Conservation (phyloP, 2,113 vertebrate genomes). For the Erinaceus europaeus region DNA sequence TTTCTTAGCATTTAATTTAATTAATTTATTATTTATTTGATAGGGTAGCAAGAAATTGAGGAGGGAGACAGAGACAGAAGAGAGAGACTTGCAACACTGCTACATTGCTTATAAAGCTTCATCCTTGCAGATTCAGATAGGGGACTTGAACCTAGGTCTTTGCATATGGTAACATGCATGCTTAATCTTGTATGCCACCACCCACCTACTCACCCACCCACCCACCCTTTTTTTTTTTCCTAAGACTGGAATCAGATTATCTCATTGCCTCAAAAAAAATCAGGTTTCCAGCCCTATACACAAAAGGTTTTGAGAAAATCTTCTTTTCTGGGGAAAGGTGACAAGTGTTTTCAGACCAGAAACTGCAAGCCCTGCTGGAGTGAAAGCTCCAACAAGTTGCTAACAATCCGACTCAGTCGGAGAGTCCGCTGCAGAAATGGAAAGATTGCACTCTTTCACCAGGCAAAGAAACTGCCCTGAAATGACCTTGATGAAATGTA, state of each 20-base stretch:
- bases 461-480: background rate
- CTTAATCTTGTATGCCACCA: too few relatives aligned
- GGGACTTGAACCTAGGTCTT: too few relatives aligned
- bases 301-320: slow-evolving; percentile 37
- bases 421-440: background rate
- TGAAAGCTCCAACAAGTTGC: slow-evolving; percentile 9
- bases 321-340: slow-evolving; percentile 51
- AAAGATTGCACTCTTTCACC: slow-evolving; percentile 17
- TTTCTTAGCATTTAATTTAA: too few relatives aligned
- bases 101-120: too few relatives aligned
- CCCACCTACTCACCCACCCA: too few relatives aligned
- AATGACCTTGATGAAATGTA: background rate
- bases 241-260: slow-evolving; percentile 6
- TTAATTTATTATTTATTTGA: too few relatives aligned
- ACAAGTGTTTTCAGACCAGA: slow-evolving; percentile 40
- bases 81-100: too few relatives aligned
- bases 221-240: too few relatives aligned
- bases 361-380: background rate
- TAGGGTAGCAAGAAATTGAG: too few relatives aligned
- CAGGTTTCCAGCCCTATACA: background rate
- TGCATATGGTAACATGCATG: too few relatives aligned
- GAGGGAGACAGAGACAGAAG: too few relatives aligned
- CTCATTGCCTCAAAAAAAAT: slow-evolving; percentile 42
- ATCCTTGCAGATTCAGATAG: too few relatives aligned
- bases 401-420: background rate